phyloP scores from a whole-genome alignment of 2,797 vertebrate genomes.

The Hydrolagus colliei region DNA sequence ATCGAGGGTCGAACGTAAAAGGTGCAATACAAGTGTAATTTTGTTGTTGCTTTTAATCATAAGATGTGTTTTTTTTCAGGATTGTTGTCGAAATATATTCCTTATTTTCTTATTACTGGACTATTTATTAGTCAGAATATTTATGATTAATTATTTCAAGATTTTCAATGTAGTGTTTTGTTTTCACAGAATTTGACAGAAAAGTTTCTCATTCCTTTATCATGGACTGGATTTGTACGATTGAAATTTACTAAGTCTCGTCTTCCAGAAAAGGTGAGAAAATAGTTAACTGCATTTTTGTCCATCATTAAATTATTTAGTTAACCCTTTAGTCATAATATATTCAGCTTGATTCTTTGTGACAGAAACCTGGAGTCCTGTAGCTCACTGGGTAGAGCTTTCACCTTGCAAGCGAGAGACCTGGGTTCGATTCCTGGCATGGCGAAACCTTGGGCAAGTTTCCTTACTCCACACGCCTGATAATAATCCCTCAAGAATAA shows the following conservation, averaged over 20 bases:
- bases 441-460: too few species aligned
- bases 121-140: background rate
- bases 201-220: conserved; percentile 38
- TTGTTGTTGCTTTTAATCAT: too few species aligned
- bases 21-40: too few species aligned
- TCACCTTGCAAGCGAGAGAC: too few species aligned
- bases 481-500: too few species aligned
- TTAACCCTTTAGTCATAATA: background rate
- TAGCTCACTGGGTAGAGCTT: too few species aligned
- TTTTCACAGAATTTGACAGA: conserved; percentile 44
- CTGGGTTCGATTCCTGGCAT: too few species aligned
- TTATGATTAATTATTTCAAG: background rate
- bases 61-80: background rate
- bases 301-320: background rate
- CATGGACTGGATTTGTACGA: conserved; percentile 45
- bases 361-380: too few species aligned
- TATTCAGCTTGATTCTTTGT: too few species aligned
- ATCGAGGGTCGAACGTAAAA: too few species aligned
- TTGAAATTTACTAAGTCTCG: conserved; percentile 56
- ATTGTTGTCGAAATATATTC: background rate
- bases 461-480: too few species aligned
- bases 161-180: background rate
- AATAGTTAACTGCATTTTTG: background rate
- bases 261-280: conserved; percentile 53
- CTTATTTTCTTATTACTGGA: background rate